phyloP scores from a whole-genome alignment of 2,113 vertebrate species.

The Globicephala melas region DNA sequence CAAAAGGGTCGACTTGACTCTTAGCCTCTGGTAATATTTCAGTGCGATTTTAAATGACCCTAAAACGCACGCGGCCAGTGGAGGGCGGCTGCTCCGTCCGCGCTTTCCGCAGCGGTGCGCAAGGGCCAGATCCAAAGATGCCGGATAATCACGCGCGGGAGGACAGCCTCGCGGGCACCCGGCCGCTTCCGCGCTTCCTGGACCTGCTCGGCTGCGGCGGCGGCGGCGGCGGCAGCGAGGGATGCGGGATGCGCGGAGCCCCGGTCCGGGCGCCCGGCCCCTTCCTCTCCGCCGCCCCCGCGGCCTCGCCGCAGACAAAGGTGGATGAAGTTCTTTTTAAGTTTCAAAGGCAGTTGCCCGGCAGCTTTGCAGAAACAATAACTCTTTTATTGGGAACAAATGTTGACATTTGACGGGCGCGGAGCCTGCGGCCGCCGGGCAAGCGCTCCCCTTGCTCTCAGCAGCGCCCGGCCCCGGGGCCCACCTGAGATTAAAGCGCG shows the following conservation, averaged over 20 bases:
- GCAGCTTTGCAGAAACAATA: slow-evolving; percentile 90
- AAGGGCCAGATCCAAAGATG: neutral
- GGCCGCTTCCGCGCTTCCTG: neutral
- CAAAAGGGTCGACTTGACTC: neutral
- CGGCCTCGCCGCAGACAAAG: slow-evolving; percentile 73
- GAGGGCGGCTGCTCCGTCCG: neutral
- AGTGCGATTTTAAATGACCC: neutral
- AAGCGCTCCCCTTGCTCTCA: slow-evolving; percentile 82
- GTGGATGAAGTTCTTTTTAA: slow-evolving; percentile 83
- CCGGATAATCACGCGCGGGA: neutral
- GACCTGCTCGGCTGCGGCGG: rapidly evolving
- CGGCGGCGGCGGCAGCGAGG: rapidly evolving
- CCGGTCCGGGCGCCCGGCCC: neutral
- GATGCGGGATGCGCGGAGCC: neutral
- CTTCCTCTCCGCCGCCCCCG: neutral
- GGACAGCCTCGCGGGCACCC: too few relatives aligned
- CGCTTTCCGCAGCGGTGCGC: neutral
- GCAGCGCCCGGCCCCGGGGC: slow-evolving; percentile 80
- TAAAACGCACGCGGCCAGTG: rapidly evolving
- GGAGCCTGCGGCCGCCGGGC: slow-evolving; percentile 79
- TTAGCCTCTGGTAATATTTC: neutral
- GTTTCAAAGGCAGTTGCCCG: slow-evolving; percentile 86
- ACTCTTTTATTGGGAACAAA: slow-evolving; percentile 93
- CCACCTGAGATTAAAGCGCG: slow-evolving; percentile 89
- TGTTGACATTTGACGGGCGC: slow-evolving; percentile 90